Conservation (phyloP, 2,113 vertebrate species). For the Tragelaphus strepsiceros region DNA sequence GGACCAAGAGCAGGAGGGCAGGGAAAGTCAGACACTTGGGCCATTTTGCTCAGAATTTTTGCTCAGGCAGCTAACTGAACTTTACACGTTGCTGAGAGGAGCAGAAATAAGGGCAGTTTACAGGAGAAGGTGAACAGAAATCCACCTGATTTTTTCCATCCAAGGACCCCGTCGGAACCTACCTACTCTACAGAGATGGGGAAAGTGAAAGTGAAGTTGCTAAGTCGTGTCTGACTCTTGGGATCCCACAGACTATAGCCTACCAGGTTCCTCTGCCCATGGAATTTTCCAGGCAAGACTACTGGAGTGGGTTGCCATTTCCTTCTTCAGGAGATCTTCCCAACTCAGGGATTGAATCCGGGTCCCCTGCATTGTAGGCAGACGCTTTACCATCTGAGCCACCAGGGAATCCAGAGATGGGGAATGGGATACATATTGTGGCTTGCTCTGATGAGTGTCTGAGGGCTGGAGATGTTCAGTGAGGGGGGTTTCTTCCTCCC, state of each 20-base stretch:
- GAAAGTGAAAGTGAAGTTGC: not conserved
- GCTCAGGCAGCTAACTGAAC: not conserved
- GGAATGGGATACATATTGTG: not conserved
- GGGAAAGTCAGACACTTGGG: not conserved
- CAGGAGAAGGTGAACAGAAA: not conserved
- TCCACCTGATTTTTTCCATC: not conserved
- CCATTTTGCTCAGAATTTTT: not conserved
- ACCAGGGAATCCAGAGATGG: not conserved
- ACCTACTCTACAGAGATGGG: not conserved
- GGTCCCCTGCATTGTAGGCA: not conserved
- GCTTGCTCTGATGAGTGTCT: not conserved
- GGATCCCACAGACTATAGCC: not conserved
- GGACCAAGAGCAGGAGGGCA: not conserved
- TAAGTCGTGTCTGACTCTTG: not conserved
- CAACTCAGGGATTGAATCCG: not conserved
- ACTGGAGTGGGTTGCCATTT: not conserved
- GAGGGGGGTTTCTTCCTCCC: conserved; percentile 71
- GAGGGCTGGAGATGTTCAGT: conserved; percentile 74
- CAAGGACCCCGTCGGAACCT: not conserved
- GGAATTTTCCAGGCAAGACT: not conserved
- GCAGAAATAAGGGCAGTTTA: not conserved
- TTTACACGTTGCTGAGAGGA: not conserved
- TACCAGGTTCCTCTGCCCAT: not conserved
- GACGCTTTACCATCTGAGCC: not conserved
- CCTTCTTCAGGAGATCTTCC: not conserved